Evolutionary conservation across 2,797 vertebrate genomes (phyloP), one percentile per base, ranked within the genome.

Genomic region (Distichodus sexfasciatus): DNA sequence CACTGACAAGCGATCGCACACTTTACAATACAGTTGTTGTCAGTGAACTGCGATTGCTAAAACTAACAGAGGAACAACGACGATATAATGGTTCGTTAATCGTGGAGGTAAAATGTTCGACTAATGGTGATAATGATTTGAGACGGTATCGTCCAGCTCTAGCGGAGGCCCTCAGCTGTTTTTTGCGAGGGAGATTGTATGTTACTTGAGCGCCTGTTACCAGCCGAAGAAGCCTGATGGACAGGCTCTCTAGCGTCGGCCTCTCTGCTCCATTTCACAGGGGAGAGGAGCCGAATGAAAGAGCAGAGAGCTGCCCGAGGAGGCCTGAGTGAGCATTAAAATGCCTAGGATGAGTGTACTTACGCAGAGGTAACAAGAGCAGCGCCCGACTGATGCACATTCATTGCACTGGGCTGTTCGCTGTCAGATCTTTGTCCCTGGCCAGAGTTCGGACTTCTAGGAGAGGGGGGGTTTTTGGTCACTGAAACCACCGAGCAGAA

Each of bases 141-240:
- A 43, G 53, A 67, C 67, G 36, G 67, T 65, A 64, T 71, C 33
- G 69, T 31, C 23, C 54, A 55, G 58, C 63, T 54, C 61, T 74
- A 31, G 1, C 58, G 59, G 69, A 67, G 71, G 58, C 53, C 61
- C 67, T 68, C 38, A 38, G 35, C 71, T 74, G 67, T 67, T 71
- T 71, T n/a, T n/a, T 44, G 48, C 2, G 26, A 71, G 58, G 57
- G 35, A 71, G 57, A 74, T 67, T 68, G 71, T 67, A 77, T 66
- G 55, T 4, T 40, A 17, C 41, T 61, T 15, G 47, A 36, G 40
- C 60, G 35, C 23, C 47, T 69, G 58, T 61, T 62, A 61, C 51
- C 43, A 4, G 43, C 41, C 23, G 14, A 21, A 47, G 41, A 40
- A 17, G 48, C 36, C 60, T 71, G 51, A 67, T 69, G 47, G 33